Base-by-base conservation (phyloP, 2,888 invertebrate species). In the Automeris io region DNA sequence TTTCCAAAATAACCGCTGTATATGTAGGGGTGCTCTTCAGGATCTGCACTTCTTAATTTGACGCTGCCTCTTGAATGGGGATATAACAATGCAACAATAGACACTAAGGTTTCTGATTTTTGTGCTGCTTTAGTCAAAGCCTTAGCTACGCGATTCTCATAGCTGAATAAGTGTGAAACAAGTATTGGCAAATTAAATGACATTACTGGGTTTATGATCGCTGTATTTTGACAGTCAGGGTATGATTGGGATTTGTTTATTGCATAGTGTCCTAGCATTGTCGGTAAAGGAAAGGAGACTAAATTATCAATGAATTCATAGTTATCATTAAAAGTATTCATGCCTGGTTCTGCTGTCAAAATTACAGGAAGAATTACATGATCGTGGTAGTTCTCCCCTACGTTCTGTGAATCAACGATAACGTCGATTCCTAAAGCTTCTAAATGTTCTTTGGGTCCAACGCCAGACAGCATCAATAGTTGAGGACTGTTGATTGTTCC, bases 31-130 rank as follows among this genome's bases (percentile, higher is more conserved):
- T 43, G 34, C 1, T 2, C 86, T 71, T 41, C 90, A 89, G 23
- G 88, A 79, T 0, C 91, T 91, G 1, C 92, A 92, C 23, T 90
- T 32, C 26, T 35, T 12, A 54, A 18, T 18, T 19, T 22, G 5
- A 54, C 25, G 4, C 25, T 33, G 2, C 53, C 53, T 18, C 36
- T 45, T 7, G 53, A 54, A 22, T 46, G 33, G 0, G 49, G 45
- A 18, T 48, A 47, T 12, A 54, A 38, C 1, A 37, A 25, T 6
- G 36, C 9, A 2, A 51, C 8, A 38, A 32, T 18, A 3, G 24
- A 8, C n/a, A 37, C 21, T 6, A 49, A 4, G 4, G 38, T 1
- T 36, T 39, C 41, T 7, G 32, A 25, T 11, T 35, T n/a, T 5
- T 31, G 23, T 5, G 42, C 11, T 1, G 41, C 37, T 31, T 45